A percentile compares a stretch with the other conserved stretches of the same genome.
These are phyloP conservation scores for Encarsia formosa DNA, from an alignment of 2,888 invertebrate species.

Conservation along the genomic window DNA sequence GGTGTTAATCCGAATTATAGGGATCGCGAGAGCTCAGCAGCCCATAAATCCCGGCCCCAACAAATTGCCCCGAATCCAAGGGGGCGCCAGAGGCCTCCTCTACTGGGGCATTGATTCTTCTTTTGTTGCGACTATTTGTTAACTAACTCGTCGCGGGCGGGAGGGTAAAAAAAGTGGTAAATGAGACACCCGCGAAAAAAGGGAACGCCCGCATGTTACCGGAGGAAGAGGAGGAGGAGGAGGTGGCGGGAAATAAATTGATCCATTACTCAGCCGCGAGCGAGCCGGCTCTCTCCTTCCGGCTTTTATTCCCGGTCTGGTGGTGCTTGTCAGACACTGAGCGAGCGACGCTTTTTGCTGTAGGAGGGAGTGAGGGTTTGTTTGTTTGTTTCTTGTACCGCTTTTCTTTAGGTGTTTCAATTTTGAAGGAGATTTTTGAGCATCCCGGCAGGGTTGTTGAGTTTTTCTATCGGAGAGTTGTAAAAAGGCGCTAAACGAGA, in stretches of 20 bases:
- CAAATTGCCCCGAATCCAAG: not conserved
- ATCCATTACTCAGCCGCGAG: slow-evolving; percentile 46
- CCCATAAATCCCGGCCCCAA: not conserved
- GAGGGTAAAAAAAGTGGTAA: too few species aligned
- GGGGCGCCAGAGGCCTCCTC: too few species aligned
- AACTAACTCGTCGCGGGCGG: too few species aligned
- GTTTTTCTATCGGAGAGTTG: too few species aligned
- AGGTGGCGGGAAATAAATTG: slow-evolving; percentile 46
- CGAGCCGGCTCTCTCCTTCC: not conserved
- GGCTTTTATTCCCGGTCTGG: not conserved
- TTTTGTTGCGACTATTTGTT: too few species aligned
- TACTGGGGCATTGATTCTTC: too few species aligned
- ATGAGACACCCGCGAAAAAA: not conserved
- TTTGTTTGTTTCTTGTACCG: too few species aligned
- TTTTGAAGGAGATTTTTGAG: too few species aligned
- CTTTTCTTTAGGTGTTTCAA: too few species aligned
- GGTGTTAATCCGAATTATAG: slow-evolving; percentile 33
- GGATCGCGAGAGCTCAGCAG: slow-evolving; percentile 14
- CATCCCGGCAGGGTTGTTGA: too few species aligned
- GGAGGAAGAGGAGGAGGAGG: not conserved
- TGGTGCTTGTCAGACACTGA: slow-evolving; percentile 1
- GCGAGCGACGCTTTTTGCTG: slow-evolving; percentile 1
- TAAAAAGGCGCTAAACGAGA: too few species aligned
- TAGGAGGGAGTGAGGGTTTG: too few species aligned
- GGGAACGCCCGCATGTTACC: not conserved